phyloP scores from a whole-genome alignment of 2,888 invertebrate species.

The Pseudeuparius sepicola region DNA sequence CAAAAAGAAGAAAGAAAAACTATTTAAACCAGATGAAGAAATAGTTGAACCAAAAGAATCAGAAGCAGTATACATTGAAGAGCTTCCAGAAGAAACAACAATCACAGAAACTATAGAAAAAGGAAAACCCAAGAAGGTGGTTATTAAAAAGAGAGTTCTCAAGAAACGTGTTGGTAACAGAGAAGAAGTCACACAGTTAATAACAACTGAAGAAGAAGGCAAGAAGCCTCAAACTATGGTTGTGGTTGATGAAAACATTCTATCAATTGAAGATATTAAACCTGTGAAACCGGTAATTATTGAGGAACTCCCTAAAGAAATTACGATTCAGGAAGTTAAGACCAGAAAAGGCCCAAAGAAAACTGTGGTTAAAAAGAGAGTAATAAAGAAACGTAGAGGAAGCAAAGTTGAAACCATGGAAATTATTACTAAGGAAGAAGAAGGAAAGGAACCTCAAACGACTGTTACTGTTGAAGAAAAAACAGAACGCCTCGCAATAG shows the following conservation, averaged over 20 bases:
- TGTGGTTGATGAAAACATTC: conserved; percentile 11
- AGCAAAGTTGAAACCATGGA: conserved; percentile 13
- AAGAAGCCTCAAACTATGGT: too few species aligned
- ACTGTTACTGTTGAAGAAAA: too few species aligned
- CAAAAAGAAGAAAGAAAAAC: conserved; percentile 37
- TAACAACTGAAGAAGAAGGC: conserved; percentile 35
- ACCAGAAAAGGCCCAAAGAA: conserved; percentile 25
- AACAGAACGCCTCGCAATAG: too few species aligned
- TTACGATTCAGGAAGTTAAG: too few species aligned
- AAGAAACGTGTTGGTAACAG: too few species aligned
- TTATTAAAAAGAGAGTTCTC: too few species aligned
- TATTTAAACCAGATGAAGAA: conserved; percentile 28
- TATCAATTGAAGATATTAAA: too few species aligned
- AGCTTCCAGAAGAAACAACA: conserved; percentile 20
- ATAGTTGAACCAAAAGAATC: conserved; percentile 9
- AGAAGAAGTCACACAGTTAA: conserved; percentile 15
- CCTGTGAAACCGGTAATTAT: too few species aligned
- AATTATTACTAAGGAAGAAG: conserved; percentile 19
- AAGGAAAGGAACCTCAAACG: conserved; percentile 21
- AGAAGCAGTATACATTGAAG: conserved; percentile 14
- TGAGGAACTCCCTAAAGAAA: conserved; percentile 20
- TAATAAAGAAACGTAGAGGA: conserved; percentile 23
- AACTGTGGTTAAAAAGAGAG: conserved; percentile 28
- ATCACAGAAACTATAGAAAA: conserved; percentile 12
- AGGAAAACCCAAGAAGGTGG: conserved; percentile 18